phyloP scores from a whole-genome alignment of 2,888 invertebrate species.

The Phoenoteleia sp. region DNA sequence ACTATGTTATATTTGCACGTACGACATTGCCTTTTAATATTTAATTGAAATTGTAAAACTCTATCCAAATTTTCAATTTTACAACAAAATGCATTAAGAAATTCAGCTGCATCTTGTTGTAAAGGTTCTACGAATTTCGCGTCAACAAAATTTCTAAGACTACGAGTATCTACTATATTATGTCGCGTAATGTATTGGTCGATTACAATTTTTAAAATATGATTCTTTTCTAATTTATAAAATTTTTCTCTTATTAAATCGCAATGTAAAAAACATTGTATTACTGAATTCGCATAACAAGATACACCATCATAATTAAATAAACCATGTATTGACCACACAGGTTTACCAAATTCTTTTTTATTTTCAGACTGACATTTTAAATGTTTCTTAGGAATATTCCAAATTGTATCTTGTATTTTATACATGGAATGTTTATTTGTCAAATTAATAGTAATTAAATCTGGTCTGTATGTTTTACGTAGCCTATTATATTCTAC shows the following conservation, averaged over 20 bases:
- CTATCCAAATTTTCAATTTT: too few species aligned
- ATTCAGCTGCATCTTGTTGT: conserved; percentile 4
- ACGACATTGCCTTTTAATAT: too few species aligned
- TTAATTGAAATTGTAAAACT: too few species aligned
- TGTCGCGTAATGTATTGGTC: background rate
- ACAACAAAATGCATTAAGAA: background rate
- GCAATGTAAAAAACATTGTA: conserved; percentile 16
- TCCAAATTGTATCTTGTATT: too few species aligned
- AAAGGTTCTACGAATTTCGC: background rate
- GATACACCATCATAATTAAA: too few species aligned
- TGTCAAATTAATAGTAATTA: background rate
- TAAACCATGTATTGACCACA: background rate
- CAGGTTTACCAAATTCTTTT: background rate
- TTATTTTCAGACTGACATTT: too few species aligned
- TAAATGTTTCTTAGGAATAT: too few species aligned
- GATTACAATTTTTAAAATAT: background rate
- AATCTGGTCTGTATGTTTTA: background rate
- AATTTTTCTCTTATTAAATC: too few species aligned
- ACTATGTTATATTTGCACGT: too few species aligned
- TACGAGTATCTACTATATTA: background rate
- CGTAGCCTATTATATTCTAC: conserved; percentile 2
- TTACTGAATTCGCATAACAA: conserved; percentile 25
- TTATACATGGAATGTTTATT: too few species aligned
- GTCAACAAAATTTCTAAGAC: background rate
- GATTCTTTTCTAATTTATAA: background rate